Base-by-base conservation (phyloP, 1,140 invertebrate species). In the Drosophila nikananu region DNA sequence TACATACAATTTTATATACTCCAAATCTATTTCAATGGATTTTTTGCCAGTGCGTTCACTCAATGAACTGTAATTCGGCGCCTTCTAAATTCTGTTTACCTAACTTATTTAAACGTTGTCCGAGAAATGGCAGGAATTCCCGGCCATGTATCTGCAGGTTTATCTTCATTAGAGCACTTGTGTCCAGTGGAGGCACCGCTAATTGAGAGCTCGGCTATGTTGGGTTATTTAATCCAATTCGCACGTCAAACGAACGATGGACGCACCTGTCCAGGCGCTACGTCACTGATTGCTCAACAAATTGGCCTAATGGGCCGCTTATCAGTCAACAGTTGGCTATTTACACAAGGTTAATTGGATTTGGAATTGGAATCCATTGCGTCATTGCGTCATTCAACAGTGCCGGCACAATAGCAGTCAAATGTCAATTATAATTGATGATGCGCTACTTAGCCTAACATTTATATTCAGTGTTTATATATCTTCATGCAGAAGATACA, bases 101-200 rank as follows among this genome's bases (percentile, higher is more conserved):
- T 49, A 80, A 70, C 71, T 83, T 48, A 86, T 89, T 86, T 67
- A 71, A 51, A 39, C 64, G 30, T 42, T 55, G 63, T 55, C 48
- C 37, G 48, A 25, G 17, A 46, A 71, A 46, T 60, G 64, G 17
- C 49, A n/a, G 48, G 44, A 37, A 57, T 67, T 67, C 37, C 42
- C 27, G 51, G 23, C 5, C 23, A 46, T 51, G 59, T 48, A 55
- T 9, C 13, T 37, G 7, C 51, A 35, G 58, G 58, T 58, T 58
- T 80, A 83, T 84, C 77, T 89, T 89, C 77, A 78, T 87, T 87
- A 87, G 68, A 39, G 61, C 49, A 35, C 57, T 80, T 80, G 67
- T 80, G 71, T 51, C 81, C 57, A 65, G 21, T 30, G 30, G 23
- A 19, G 39, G 27, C 13, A 27, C 13, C 23, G 58, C 70, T 75